Evolutionary conservation across 2,113 vertebrate species (phyloP).

Genomic region (Quiscalus mexicanus): DNA sequence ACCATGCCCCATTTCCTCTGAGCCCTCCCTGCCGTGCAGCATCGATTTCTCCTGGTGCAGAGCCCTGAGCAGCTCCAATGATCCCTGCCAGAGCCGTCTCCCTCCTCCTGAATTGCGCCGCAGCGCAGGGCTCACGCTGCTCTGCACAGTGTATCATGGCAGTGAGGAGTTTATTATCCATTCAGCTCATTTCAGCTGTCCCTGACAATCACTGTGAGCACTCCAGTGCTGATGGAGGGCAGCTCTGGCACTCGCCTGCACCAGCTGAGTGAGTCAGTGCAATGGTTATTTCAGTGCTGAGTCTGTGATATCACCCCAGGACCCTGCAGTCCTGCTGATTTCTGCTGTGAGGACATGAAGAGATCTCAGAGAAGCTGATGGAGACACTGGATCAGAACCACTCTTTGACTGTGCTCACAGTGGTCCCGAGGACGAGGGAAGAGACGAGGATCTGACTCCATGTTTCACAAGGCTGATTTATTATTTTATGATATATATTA

Average conservation of each 20-base stretch:
- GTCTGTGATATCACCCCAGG: not conserved
- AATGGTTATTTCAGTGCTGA: not conserved
- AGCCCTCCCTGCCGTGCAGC: not conserved
- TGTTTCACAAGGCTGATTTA: too few species aligned
- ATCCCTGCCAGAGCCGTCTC: not conserved
- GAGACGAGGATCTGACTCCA: too few species aligned
- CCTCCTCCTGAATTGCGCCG: not conserved
- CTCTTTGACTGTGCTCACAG: too few species aligned
- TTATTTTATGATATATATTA: too few species aligned
- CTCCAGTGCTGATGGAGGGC: not conserved
- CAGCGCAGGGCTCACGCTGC: not conserved
- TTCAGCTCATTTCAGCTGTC: not conserved
- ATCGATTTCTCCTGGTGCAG: not conserved
- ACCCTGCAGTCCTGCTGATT: not conserved
- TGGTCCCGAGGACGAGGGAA: too few species aligned
- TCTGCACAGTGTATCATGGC: not conserved
- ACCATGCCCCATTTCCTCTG: not conserved
- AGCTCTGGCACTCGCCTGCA: not conserved
- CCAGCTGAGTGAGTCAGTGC: not conserved
- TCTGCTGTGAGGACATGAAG: not conserved
- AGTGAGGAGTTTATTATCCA: not conserved
- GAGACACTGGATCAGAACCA: not conserved
- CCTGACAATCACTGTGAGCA: not conserved
- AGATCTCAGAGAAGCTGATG: not conserved
- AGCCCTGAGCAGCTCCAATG: rapidly evolving